phyloP scores from a whole-genome alignment of 1,140 invertebrate genomes.

The Lepidotrigona ventralis region DNA sequence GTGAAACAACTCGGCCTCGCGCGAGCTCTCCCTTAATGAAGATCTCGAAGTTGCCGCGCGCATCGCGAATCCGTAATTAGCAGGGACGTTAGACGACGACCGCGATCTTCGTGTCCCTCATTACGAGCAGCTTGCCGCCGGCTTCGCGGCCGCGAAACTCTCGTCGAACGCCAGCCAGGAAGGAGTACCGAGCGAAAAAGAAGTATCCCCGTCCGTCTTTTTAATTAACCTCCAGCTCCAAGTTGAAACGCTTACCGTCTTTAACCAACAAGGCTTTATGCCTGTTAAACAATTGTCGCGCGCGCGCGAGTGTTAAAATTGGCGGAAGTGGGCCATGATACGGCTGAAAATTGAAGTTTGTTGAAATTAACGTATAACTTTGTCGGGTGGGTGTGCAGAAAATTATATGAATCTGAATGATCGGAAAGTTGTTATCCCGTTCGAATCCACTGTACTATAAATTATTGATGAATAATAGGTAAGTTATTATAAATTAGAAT shows the following conservation, averaged over 20 bases:
- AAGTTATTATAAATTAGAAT: too few species aligned
- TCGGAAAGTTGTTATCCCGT: too few species aligned
- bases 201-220: slow-evolving; percentile 28
- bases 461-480: too few species aligned
- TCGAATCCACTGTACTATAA: too few species aligned
- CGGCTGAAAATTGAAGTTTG: too few species aligned
- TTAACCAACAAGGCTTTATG: not conserved
- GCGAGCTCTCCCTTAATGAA: slow-evolving; percentile 57
- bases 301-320: not conserved
- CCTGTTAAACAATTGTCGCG: not conserved
- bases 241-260: not conserved
- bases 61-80: slow-evolving; percentile 62
- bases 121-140: slow-evolving; percentile 42
- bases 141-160: slow-evolving; percentile 40
- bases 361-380: too few species aligned
- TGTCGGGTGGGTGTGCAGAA: too few species aligned
- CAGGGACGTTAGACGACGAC: slow-evolving; percentile 46
- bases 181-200: slow-evolving; percentile 14
- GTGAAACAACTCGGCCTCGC: slow-evolving; percentile 12
- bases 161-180: slow-evolving; percentile 25
- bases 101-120: slow-evolving; percentile 47
- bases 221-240: slow-evolving; percentile 48
- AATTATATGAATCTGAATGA: too few species aligned
- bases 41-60: slow-evolving; percentile 51
- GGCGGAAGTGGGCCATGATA: not conserved